Evolutionary conservation across 2,888 invertebrate genomes (phyloP), one percentile per base, ranked within the genome.

Genomic region (Muschampia plurimacula): DNA sequence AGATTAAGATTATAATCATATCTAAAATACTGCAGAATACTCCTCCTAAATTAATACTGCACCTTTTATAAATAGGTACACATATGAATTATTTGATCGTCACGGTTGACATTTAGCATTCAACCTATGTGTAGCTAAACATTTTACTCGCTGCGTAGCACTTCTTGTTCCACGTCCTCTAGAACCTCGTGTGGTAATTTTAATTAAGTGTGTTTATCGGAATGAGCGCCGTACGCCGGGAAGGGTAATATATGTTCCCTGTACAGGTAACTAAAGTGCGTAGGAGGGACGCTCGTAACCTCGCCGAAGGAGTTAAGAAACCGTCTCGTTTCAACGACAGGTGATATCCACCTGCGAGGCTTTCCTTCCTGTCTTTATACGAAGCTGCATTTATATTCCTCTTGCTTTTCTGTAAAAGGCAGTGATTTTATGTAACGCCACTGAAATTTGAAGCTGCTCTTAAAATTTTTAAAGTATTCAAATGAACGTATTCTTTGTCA

Each of bases 131-230:
- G 65, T 70, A 67, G 76, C 79, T 77, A 79, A 82, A 87, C 22
- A 81, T 86, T 89, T 86, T 84, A 86, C 86, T 81, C 15, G n/a
- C 2, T 52, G 0, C 82, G 79, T 83, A 83, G 84, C 84, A 77
- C 79, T 83, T 88, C 86, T 88, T 81, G 82, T 85, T 84, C 82
- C 80, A 77, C 72, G 82, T 82, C 81, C 86, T 86, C 84, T 75
- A 75, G 83, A 84, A 86, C 80, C 80, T 83, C 84, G 88, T 88
- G 89, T 83, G 90, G 89, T 89, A 90, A 91, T 92, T 92, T 92
- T 92, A 92, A 92, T 92, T 92, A 92, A 92, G 87, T 88, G 89
- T 90, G 89, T 91, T 91, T 89, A 87, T 86, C 81, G 86, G 85
- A 85, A 88, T 84, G 59, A 59, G 82, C 80, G 81, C 78, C 79